A percentile compares a stretch with the other conserved stretches of the same genome.
Conservation (phyloP, 2,113 vertebrate species). For the Apodemus sylvaticus region DNA sequence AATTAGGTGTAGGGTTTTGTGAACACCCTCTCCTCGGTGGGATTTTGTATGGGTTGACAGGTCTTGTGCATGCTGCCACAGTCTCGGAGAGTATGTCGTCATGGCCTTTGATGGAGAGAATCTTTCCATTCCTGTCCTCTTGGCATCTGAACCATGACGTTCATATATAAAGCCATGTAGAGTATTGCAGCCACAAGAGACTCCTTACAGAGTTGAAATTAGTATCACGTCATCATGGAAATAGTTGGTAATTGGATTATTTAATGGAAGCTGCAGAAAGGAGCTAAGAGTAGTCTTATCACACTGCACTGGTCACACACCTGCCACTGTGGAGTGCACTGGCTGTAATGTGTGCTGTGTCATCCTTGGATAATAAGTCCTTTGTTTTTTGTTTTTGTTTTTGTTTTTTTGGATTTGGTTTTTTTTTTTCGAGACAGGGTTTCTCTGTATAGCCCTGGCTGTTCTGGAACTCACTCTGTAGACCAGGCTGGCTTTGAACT, state of each 20-base stretch:
- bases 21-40: neutral
- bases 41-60: neutral
- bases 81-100: neutral
- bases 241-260: neutral
- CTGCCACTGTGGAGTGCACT: neutral
- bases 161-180: neutral
- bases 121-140: neutral
- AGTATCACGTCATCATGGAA: neutral
- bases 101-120: neutral
- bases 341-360: neutral
- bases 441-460: too few relatives aligned
- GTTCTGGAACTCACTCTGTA: too few relatives aligned
- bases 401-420: too few relatives aligned
- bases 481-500: too few relatives aligned
- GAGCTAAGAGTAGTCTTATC: neutral
- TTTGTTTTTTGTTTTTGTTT: neutral
- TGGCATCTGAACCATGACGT: neutral
- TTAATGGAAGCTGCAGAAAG: neutral
- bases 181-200: neutral
- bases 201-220: neutral
- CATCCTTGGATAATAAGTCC: neutral
- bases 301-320: neutral
- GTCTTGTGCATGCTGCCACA: neutral
- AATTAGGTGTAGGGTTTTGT: neutral
- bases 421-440: too few relatives aligned